These are phyloP conservation scores for Urosaurus nigricauda DNA, from an alignment of 2,797 vertebrate genomes.

Conservation along the genomic window DNA sequence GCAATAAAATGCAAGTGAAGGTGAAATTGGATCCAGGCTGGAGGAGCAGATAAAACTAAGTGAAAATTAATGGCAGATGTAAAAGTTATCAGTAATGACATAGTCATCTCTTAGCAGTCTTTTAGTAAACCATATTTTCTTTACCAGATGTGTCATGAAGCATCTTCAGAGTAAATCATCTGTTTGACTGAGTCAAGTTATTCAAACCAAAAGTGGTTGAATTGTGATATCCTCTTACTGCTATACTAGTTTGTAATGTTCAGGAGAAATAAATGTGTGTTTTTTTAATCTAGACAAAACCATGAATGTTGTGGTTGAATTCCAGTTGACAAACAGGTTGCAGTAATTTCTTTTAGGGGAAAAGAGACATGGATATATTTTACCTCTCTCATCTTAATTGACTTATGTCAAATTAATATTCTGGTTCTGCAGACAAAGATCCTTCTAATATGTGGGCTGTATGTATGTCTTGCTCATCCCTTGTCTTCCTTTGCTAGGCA, in stretches of 20 bases:
- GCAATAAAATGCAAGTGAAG: conserved; percentile 73
- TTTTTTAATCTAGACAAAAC: not conserved
- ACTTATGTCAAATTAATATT: conserved; percentile 9
- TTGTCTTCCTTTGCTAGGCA: not conserved
- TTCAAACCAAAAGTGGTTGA: conserved; percentile 51
- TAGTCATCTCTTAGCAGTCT: conserved; percentile 59
- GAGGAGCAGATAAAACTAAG: conserved; percentile 71
- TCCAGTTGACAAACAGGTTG: conserved; percentile 25
- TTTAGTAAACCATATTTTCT: conserved; percentile 69
- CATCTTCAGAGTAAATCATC: conserved; percentile 60
- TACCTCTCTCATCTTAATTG: accelerated
- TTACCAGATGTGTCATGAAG: conserved; percentile 68
- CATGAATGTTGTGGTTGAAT: not conserved
- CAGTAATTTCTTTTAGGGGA: not conserved
- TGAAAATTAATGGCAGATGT: conserved; percentile 75
- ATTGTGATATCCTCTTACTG: conserved; percentile 51
- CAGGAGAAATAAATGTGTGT: conserved; percentile 35
- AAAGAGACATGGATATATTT: not conserved
- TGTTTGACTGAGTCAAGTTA: conserved; percentile 56
- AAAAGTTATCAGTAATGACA: conserved; percentile 66
- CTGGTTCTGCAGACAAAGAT: not conserved
- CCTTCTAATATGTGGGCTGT: not conserved
- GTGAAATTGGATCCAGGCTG: conserved; percentile 72
- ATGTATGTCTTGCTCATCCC: not conserved
- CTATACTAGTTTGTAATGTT: conserved; percentile 22